Evolutionary conservation across 2,888 invertebrate species (phyloP).

Genomic region (Phorcus lineatus): DNA sequence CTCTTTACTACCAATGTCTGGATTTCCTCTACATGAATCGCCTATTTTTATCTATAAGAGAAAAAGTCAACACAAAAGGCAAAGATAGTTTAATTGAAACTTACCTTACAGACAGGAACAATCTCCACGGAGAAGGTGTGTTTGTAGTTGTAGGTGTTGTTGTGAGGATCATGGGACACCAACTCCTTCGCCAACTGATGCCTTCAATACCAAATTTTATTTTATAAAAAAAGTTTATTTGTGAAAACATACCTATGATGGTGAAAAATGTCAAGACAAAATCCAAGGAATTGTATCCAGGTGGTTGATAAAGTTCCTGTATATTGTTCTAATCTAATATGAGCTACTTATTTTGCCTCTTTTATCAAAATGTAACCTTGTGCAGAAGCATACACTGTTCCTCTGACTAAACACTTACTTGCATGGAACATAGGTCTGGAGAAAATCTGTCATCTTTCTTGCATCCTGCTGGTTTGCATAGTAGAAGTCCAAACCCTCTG

Average conservation of each 20-base stretch:
- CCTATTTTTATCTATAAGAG: no score
- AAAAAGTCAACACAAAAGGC: no score
- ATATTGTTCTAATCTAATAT: no score
- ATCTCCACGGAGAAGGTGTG: conserved; percentile 93
- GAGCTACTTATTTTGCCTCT: no score
- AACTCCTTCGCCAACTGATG: conserved; percentile 93
- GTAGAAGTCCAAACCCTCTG: conserved; percentile 96
- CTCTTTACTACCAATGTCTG: no score
- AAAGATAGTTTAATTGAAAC: conserved; percentile 65
- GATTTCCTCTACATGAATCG: not conserved
- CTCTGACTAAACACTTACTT: conserved; percentile 71
- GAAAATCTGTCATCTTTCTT: conserved; percentile 95
- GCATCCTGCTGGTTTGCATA: conserved; percentile 92
- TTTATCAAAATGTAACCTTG: no score
- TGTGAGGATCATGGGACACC: conserved; percentile 97
- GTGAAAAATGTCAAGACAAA: no score
- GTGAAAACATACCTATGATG: not conserved
- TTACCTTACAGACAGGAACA: conserved; percentile 95
- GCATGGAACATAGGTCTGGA: conserved; percentile 90
- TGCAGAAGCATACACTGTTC: no score
- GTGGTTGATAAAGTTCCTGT: no score
- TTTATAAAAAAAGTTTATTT: not conserved
- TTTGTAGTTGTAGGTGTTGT: conserved; percentile 97
- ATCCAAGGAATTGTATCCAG: no score
- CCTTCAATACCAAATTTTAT: conserved; percentile 71